Evolutionary conservation across 2,797 vertebrate species (phyloP), one percentile per base, ranked within the genome.

Genomic region (Odontamblyopus rebecca): DNA sequence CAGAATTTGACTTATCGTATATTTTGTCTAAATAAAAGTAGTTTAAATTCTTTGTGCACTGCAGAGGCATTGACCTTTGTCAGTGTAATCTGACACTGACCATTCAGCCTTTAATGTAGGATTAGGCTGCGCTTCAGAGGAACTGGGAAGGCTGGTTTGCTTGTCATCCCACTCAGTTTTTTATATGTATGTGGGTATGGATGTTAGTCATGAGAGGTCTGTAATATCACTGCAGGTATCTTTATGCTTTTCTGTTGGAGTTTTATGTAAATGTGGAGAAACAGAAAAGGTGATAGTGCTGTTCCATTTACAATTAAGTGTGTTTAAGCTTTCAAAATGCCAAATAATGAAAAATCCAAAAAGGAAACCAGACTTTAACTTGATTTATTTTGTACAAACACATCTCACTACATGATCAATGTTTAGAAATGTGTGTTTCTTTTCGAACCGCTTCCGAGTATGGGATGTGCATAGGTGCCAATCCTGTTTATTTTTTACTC

Each of bases 381-480:
- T 16, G 50, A 74, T 73, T 95, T 94, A 73, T 56, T 64, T 81
- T 93, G 95, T 96, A 96, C 95, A 97, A 96, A 96, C 96, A 97
- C 95, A 94, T 95, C 93, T 96, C 94, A 97, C 96, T 94, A 97
- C 95, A 96, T 94, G 95, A 93, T 95, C 92, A 92, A 95, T 80
- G 30, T 68, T 56, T 94, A 97, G 93, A 98, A 97, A 97, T 94
- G 93, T 93, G 91, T 89, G 89, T 75, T 93, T 66, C 61, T 27
- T 51, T 95, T 95, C 96, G 94, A 98, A 97, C 98, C 93, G 95
- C 95, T 95, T 94, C 95, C 92, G 92, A 86, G 94, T 95, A 97
- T 96, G 95, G 94, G 95, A 97, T 97, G 96, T 97, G 97, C 96
- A 96, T 96, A 97, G 96, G 95, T 95, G 85, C 82, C 79, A 75